Base-by-base conservation (phyloP, 2,888 invertebrate genomes). In the Rhogogaster chlorosoma region DNA sequence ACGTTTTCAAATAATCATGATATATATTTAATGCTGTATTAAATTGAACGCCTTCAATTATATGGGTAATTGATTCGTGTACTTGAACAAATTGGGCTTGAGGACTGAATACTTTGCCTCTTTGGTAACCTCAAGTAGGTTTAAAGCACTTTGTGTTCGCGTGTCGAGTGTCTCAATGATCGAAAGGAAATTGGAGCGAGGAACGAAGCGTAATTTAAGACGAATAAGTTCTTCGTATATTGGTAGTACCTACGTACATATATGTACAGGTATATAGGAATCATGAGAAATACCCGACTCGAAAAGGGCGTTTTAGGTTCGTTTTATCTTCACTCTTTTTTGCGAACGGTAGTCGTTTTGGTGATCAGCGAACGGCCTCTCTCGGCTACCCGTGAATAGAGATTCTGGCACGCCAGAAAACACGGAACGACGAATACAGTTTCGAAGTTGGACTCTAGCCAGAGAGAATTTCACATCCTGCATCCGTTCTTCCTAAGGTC, bases 361-460 rank as follows among this genome's bases (percentile, higher is more conserved):
- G 61, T 80, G 80, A 80, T 61, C 80, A 61, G 9, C 38, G 80
- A 61, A 77, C 77, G 22, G 36, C 80, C n/a, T 22, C 22, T 61
- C 9, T 36, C 26, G 61, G 26, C 18, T 36, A 73, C 22, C n/a
- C 38, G 67, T 49, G 70, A 83, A 83, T 67, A 57, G 83, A 67
- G 83, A 70, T 83, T 67, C 45, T 67, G 67, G 83, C 64, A 45
- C 64, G 32, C 45, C 12, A 57, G 70, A 67, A 83, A 67, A 67
- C 42, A 45, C 67, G 10, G 42, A 80, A 83, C 26, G 22, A 45
- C 49, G 38, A 49, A 75, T 61, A 83, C 83, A 42, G 67, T 83
- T 83, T 26, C 15, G 67, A 83, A 83, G 45, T 83, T 83, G 83
- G 83, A 83, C 45, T 83, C 26, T 49, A 70, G 83, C 83, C 83